These are phyloP conservation scores for Orchesella cincta DNA, from an alignment of 1,140 invertebrate species.

Conservation along the genomic window DNA sequence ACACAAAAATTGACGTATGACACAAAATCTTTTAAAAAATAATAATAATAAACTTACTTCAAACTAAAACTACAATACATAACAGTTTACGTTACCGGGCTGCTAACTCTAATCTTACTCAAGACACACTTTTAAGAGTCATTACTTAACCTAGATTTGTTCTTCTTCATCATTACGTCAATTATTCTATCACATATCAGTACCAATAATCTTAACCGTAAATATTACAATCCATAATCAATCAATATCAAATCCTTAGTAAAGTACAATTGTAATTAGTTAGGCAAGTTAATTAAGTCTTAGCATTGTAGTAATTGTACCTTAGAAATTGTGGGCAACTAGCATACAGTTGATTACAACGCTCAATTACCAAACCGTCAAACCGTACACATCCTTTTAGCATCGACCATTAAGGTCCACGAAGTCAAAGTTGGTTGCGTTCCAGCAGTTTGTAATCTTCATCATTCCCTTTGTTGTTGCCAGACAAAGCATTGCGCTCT, in stretches of 20 bases:
- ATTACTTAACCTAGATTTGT: background rate
- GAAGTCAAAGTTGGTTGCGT: constrained; percentile 27
- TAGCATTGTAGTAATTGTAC: constrained; percentile 21
- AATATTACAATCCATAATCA: background rate
- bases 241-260: constrained; percentile 19
- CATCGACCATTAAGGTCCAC: too few species aligned
- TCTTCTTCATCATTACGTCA: background rate
- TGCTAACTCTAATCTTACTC: background rate
- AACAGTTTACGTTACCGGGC: too few species aligned
- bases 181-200: background rate
- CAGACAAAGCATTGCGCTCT: constrained; percentile 32
- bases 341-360: too few species aligned
- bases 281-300: constrained; percentile 26
- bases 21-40: background rate
- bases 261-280: background rate
- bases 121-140: background rate
- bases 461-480: background rate
- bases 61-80: background rate
- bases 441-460: background rate
- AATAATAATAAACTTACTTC: background rate
- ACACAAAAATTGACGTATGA: background rate
- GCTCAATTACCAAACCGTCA: too few species aligned
- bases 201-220: constrained; percentile 5
- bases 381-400: too few species aligned
- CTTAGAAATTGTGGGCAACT: constrained; percentile 25